Evolutionary conservation across 2,797 vertebrate species (phyloP).

Genomic region (Microctenopoma stevenorrisi): DNA sequence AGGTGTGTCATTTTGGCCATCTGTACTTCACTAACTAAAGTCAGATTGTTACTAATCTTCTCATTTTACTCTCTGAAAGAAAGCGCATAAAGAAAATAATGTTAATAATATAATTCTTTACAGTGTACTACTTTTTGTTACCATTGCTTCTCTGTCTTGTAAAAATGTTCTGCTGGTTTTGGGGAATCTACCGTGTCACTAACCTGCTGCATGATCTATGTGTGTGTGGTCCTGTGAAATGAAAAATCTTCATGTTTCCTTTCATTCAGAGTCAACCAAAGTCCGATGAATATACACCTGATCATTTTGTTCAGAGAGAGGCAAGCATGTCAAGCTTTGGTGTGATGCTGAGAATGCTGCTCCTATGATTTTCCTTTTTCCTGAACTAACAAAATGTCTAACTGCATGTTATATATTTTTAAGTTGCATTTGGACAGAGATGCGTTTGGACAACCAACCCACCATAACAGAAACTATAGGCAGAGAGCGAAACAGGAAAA

Average conservation of each 20-base stretch:
- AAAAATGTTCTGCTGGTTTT: conserved; percentile 11
- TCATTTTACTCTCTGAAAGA: background rate
- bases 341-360: conserved; percentile 52
- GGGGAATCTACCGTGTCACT: conserved; percentile 13
- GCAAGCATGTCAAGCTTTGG: conserved; percentile 77
- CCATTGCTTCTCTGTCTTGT: conserved; percentile 33
- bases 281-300: conserved; percentile 78
- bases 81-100: background rate
- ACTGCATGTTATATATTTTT: conserved; percentile 66
- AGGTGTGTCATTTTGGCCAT: too few relatives aligned
- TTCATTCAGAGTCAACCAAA: conserved; percentile 77
- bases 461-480: conserved; percentile 35
- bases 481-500: conserved; percentile 65
- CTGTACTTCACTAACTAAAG: background rate
- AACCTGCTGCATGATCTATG: conserved; percentile 55
- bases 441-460: conserved; percentile 18
- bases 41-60: background rate
- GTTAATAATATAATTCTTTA: background rate
- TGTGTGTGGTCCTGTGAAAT: conserved; percentile 23
- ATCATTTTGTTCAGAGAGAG: conserved; percentile 82
- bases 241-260: conserved; percentile 65
- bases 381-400: conserved; percentile 56
- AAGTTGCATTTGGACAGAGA: conserved; percentile 47
- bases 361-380: conserved; percentile 38
- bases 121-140: background rate